Evolutionary conservation across 2,888 invertebrate genomes (phyloP), one percentile per base, ranked within the genome.

Genomic region (Hypsopygia costalis): DNA sequence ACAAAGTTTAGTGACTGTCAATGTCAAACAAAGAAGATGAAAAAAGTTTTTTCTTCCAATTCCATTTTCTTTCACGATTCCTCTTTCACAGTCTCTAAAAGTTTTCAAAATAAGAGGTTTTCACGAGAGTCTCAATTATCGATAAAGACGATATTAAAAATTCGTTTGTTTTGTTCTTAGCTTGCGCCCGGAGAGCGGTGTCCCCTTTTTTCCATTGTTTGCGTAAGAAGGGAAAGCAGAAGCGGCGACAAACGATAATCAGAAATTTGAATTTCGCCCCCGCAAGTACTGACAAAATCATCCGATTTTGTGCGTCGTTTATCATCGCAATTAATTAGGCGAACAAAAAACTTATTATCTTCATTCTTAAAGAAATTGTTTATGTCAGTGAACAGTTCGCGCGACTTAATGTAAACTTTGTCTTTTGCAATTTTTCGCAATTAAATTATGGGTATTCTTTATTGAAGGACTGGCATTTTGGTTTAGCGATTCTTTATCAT

Each of bases 21-120:
- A 85, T 86, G 86, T 87, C 87, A 88, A 86, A 86, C 79, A 86
- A 87, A 87, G 87, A 83, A 88, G 86, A 87, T 88, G 87, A 86
- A 87, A 86, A 88, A 88, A 87, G 82, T 87, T 88, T 85, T 77
- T 76, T 76, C 78, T 72, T 73, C 75, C 78, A 81, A 82, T 85
- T 78, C 79, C 78, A 82, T 83, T 87, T 87, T 86, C 81, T 73
- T 81, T 82, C 76, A 73, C 75, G 71, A 82, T 81, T 85, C 78
- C 81, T 83, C 81, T 85, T 86, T 87, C 77, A 74, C 78, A 80
- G 82, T 81, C 81, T 82, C 78, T 78, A 71, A 87, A 87, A 87
- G 76, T 85, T 87, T 86, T 78, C 75, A 85, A 88, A 88, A 87
- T 86, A 82, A 86, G 85, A 86, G 87, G 76, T 86, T 87, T 83